Evolutionary conservation across 2,888 invertebrate genomes (phyloP), one percentile per base, ranked within the genome.

Genomic region (Plusia festucae): DNA sequence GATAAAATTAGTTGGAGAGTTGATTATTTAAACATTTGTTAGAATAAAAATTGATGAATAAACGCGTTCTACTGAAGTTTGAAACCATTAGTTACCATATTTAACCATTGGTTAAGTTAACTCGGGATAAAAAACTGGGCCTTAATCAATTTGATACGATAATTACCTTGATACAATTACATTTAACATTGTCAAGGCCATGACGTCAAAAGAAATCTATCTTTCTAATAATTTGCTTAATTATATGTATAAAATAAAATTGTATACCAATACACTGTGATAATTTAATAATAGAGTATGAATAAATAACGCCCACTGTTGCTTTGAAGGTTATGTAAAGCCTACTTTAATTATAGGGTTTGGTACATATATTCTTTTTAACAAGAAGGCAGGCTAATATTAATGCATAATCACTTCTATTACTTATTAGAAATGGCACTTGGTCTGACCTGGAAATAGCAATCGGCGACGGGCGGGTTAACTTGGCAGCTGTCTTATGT

Each of bases 331-430:
- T 40, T n/a, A 40, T n/a, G 40, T n/a, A 40, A n/a, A 40, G n/a
- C 5, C 34, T 34, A 13, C 3, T 34, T n/a, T n/a, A 40, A 40
- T 40, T 15, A 40, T 40, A 5, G 40, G 40, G 6, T 40, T 40
- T 40, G n/a, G 4, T n/a, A 15, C n/a, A 5, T 40, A n/a, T 40
- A n/a, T 40, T 30, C 4, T n/a, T 40, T 34, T 40, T 40, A n/a
- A 40, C n/a, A 6, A 40, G 40, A n/a, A 40, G 40, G 40, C n/a
- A 40, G n/a, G n/a, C 40, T 6, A n/a, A 40, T 40, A n/a, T 40
- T 40, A n/a, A n/a, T 40, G n/a, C 40, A 40, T 40, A 40, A 40
- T 40, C n/a, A n/a, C n/a, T 24, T 34, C 34, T 40, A n/a, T 40
- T 34, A 3, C 34, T 5, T 3, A 34, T 34, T 34, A n/a, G n/a